A percentile compares a stretch with the other conserved stretches of the same genome.
These are phyloP conservation scores for Eurystomus glaucurus DNA, from an alignment of 2,797 vertebrate genomes.

Conservation along the genomic window DNA sequence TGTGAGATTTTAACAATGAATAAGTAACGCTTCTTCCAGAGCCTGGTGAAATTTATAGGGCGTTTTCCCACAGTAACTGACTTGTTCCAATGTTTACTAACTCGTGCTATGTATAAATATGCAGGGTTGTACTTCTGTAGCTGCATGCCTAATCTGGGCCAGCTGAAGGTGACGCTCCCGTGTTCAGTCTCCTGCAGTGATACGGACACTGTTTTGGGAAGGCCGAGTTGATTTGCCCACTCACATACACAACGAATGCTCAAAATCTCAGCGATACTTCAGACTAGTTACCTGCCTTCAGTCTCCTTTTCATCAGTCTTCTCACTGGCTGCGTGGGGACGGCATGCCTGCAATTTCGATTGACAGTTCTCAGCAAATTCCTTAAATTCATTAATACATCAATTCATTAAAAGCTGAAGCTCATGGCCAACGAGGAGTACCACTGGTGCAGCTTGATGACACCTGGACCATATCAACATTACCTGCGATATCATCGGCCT, in stretches of 20 bases:
- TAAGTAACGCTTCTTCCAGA: constrained; percentile 40
- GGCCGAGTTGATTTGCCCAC: not conserved
- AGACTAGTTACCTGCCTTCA: not conserved
- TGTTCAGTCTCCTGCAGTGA: not conserved
- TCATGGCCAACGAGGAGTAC: not conserved
- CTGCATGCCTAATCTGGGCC: constrained; percentile 24
- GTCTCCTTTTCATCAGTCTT: not conserved
- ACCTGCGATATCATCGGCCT: not conserved
- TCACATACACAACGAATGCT: not conserved
- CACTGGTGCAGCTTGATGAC: not conserved
- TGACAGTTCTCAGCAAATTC: not conserved
- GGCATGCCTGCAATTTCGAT: fast-evolving
- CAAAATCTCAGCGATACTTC: not conserved
- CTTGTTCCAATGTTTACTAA: constrained; percentile 58
- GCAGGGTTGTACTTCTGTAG: constrained; percentile 5
- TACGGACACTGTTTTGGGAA: not conserved
- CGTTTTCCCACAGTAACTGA: constrained; percentile 56
- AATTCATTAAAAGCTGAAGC: not conserved
- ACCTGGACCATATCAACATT: not conserved
- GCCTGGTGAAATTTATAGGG: constrained; percentile 51
- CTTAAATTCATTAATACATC: not conserved
- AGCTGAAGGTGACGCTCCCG: not conserved
- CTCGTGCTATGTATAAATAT: not conserved
- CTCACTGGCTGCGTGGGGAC: not conserved
- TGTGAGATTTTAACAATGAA: constrained; percentile 61